Evolutionary conservation across 1,140 invertebrate genomes (phyloP), one percentile per base, ranked within the genome.

Genomic region (Drosophila erecta): DNA sequence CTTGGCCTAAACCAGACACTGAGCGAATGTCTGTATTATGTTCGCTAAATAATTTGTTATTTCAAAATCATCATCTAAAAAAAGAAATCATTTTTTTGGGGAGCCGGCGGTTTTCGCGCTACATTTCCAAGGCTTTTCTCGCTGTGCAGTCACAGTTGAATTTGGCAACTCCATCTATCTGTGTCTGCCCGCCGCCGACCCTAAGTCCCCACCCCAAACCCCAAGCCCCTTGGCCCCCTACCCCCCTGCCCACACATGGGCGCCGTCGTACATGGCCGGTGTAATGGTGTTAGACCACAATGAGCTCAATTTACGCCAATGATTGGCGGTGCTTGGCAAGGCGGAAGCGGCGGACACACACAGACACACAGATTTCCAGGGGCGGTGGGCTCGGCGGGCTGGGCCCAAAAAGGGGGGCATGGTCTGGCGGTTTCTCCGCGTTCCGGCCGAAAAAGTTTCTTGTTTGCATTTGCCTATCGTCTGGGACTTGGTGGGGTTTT

Each of bases 301-400:
- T 89, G 79, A 89, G 84, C 84, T 89, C 84, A 89, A 89, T 89
- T 89, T 89, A 84, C 79, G 84, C 84, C 84, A 77, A 89, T 89
- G 84, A 89, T 87, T 89, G 83, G 83, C 79, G 79, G 84, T 78
- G 78, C 77, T 77, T 59, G 67, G 76, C 62, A 53, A 46, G 46
- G 50, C 67, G 57, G 54, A 50, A 55, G 50, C 51, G 17, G 54
- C 54, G 59, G 54, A 59, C 59, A 59, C 55, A 65, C 46, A 62
- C 44, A 58, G 40, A 53, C 54, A 46, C 43, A 62, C n/a, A 58
- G 53, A 27, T 33, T 47, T 57, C 24, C 43, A 11, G 6, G 33
- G 24, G 43, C 22, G 44, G 24, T 11, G 17, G 30, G 8, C 30
- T 30, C 6, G 27, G 11, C 12, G 37, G 24, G 14, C 3, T 10